Percentiles rank a stretch among this genome's conserved stretches.
Evolutionary conservation across 2,113 vertebrate species (phyloP).

Genomic region (Psophia crepitans): DNA sequence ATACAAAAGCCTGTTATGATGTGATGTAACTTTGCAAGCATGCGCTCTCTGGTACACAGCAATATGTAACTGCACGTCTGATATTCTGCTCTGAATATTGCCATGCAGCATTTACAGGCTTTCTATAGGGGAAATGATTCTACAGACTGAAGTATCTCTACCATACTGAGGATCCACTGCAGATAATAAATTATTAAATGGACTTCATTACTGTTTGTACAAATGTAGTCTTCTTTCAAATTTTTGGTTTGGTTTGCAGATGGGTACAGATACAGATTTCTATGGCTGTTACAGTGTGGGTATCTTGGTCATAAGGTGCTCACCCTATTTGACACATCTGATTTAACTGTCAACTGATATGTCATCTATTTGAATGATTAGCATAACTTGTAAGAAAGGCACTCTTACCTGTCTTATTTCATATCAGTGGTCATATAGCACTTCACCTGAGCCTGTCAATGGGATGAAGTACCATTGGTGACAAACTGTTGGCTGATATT

Average conservation of each 20-base stretch:
- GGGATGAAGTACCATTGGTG: neutral
- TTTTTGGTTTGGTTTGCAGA: neutral
- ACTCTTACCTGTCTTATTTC: neutral
- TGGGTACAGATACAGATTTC: neutral
- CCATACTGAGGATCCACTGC: neutral
- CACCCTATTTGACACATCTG: neutral
- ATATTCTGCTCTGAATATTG: neutral
- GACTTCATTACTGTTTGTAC: neutral
- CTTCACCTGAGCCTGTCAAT: neutral
- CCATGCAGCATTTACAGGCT: neutral
- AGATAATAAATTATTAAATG: neutral
- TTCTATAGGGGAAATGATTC: neutral
- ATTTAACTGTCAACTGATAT: neutral
- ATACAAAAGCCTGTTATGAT: neutral
- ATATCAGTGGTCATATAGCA: neutral
- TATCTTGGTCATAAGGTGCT: neutral
- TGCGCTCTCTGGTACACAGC: neutral
- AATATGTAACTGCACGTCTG: neutral
- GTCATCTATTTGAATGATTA: neutral
- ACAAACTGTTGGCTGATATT: neutral
- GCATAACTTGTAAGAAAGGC: neutral
- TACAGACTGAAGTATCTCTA: neutral
- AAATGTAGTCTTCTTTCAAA: neutral
- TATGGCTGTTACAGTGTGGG: neutral
- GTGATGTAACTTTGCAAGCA: neutral